Percentiles rank a stretch among this genome's conserved stretches.
phyloP scores from a whole-genome alignment of 2,888 invertebrate genomes.

The Tyria jacobaeae region DNA sequence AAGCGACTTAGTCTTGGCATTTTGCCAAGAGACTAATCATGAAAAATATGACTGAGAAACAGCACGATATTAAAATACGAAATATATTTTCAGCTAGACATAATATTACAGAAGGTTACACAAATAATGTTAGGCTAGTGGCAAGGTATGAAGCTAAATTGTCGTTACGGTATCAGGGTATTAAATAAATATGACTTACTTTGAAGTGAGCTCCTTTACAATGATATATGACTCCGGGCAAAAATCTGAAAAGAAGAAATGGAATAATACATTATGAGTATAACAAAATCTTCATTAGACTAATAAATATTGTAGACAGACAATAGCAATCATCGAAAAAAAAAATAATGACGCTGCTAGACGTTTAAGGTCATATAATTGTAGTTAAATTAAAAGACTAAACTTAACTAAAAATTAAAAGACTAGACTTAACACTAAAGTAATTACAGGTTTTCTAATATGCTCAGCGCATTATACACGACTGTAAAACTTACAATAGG shows the following conservation, averaged over 20 bases:
- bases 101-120: slow-evolving; percentile 51
- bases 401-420: slow-evolving; percentile 64
- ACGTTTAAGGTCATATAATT: slow-evolving; percentile 67
- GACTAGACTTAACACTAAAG: slow-evolving; percentile 74
- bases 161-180: slow-evolving; percentile 42
- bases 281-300: neutral
- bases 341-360: too few relatives aligned
- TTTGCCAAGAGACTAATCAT: slow-evolving; percentile 81
- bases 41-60: slow-evolving; percentile 78
- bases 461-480: slow-evolving; percentile 79
- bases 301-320: neutral
- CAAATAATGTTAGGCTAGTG: slow-evolving; percentile 42
- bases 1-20: slow-evolving; percentile 78
- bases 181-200: slow-evolving; percentile 63
- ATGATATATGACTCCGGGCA: slow-evolving; percentile 83
- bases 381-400: slow-evolving; percentile 66
- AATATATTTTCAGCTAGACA: slow-evolving; percentile 69
- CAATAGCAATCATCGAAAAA: too few relatives aligned
- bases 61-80: slow-evolving; percentile 75
- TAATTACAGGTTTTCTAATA: slow-evolving; percentile 85
- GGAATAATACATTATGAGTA: neutral
- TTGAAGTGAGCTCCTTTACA: slow-evolving; percentile 76
- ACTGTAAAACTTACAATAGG: slow-evolving; percentile 71
- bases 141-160: slow-evolving; percentile 41
- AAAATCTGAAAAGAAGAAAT: slow-evolving; percentile 76